A percentile compares a stretch with the other conserved stretches of the same genome.
Evolutionary conservation across 2,113 vertebrate genomes (phyloP).

Genomic region (Elgaria multicarinata): DNA sequence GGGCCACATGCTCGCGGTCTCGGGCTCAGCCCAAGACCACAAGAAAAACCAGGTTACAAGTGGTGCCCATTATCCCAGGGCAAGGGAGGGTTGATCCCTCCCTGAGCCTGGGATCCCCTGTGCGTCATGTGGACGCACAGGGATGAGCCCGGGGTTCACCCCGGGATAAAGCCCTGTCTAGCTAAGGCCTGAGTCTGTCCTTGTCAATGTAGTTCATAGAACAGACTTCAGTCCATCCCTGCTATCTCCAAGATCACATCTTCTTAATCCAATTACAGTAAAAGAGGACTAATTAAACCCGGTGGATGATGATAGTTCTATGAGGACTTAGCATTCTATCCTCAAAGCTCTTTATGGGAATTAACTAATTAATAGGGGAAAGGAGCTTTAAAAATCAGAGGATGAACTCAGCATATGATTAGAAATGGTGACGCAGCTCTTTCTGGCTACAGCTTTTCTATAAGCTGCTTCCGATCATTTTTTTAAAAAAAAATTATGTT

Average conservation of each 20-base stretch:
- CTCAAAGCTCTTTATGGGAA: slow-evolving; percentile 44
- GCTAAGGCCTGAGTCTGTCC: slow-evolving; percentile 7
- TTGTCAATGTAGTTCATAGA: background rate
- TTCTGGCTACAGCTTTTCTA: slow-evolving; percentile 53
- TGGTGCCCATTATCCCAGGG: no score
- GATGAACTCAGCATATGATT: slow-evolving; percentile 52
- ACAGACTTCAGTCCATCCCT: background rate
- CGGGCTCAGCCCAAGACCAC: no score
- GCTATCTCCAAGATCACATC: slow-evolving; percentile 37
- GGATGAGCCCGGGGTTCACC: no score
- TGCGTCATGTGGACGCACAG: no score
- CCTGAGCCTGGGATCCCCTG: no score
- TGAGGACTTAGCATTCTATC: slow-evolving; percentile 34
- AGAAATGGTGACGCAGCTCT: slow-evolving; percentile 67
- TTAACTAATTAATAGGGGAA: slow-evolving; percentile 62
- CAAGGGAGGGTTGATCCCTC: no score
- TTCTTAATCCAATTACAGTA: slow-evolving; percentile 65
- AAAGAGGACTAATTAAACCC: slow-evolving; percentile 56
- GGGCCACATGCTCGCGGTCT: no score
- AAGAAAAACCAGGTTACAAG: no score
- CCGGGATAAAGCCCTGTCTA: no score
- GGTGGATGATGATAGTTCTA: slow-evolving; percentile 27
- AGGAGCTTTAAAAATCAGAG: slow-evolving; percentile 64
- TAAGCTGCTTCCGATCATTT: slow-evolving; percentile 36
- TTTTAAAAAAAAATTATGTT: background rate